phyloP scores from a whole-genome alignment of 2,797 vertebrate genomes.

The Anas bahamensis region DNA sequence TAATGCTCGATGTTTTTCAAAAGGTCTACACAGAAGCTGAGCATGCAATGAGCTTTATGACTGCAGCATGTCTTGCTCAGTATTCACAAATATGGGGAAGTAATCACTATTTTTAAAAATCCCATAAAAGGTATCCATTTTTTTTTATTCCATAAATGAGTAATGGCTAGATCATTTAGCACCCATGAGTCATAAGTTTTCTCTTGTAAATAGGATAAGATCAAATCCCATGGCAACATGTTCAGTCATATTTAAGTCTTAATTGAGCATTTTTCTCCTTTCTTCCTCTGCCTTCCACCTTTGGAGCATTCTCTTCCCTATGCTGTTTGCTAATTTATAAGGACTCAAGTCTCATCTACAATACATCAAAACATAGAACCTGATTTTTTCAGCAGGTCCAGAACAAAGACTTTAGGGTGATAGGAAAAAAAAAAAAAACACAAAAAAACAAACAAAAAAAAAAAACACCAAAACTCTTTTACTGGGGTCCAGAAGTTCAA shows the following conservation, averaged over 20 bases:
- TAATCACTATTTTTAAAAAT: slow-evolving; percentile 62
- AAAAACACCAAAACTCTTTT: background rate
- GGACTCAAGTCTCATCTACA: background rate
- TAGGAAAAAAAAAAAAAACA: background rate
- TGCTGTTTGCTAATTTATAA: background rate
- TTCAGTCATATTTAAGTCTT: slow-evolving; percentile 59
- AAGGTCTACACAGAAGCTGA: slow-evolving; percentile 8
- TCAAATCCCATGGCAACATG: slow-evolving; percentile 55
- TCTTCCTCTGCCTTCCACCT: slow-evolving; percentile 1
- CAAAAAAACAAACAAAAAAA: background rate
- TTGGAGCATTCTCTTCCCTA: background rate
- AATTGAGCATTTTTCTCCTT: slow-evolving; percentile 21
- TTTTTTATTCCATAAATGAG: slow-evolving; percentile 61
- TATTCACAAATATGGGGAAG: slow-evolving; percentile 48
- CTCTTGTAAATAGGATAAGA: slow-evolving; percentile 71
- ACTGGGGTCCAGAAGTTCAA: background rate
- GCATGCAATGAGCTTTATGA: slow-evolving; percentile 1
- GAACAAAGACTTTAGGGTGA: background rate
- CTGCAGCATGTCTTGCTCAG: slow-evolving; percentile 9
- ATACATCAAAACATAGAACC: background rate
- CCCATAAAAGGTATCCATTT: slow-evolving; percentile 67
- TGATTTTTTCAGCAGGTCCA: background rate
- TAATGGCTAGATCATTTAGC: slow-evolving; percentile 71
- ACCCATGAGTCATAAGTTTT: slow-evolving; percentile 74
- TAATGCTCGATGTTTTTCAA: background rate